A percentile compares a stretch with the other conserved stretches of the same genome.
phyloP scores from a whole-genome alignment of 2,113 vertebrate species.

The Paratilapia polleni region DNA sequence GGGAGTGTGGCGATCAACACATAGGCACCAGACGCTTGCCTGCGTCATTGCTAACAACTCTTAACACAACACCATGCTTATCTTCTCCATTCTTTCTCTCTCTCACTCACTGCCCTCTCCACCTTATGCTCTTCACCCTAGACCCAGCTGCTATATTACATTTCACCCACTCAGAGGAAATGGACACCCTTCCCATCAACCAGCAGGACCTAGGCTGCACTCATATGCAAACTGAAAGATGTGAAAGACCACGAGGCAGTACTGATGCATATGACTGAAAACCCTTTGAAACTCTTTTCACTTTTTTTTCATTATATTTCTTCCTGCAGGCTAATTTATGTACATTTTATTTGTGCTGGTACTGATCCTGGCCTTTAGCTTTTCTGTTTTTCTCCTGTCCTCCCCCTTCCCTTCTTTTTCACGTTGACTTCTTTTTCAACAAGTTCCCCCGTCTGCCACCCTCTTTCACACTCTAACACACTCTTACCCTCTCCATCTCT shows the following conservation, averaged over 20 bases:
- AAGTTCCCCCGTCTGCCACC: not conserved
- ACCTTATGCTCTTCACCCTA: slow-evolving; percentile 16
- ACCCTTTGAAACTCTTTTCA: not conserved
- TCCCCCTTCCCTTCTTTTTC: not conserved
- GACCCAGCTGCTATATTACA: slow-evolving; percentile 63
- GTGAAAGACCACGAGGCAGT: slow-evolving; percentile 57
- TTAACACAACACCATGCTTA: not conserved
- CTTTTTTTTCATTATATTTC: slow-evolving; percentile 16
- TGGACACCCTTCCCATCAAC: slow-evolving; percentile 63
- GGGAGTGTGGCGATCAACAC: slow-evolving; percentile 5
- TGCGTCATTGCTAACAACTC: slow-evolving; percentile 10
- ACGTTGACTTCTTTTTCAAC: not conserved
- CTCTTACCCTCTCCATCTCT: slow-evolving; percentile 10
- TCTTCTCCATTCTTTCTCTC: not conserved
- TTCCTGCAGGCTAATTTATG: slow-evolving; percentile 8
- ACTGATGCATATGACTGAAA: slow-evolving; percentile 46
- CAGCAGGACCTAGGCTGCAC: slow-evolving; percentile 43
- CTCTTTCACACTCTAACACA: not conserved
- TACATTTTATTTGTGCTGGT: slow-evolving; percentile 24
- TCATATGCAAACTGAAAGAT: slow-evolving; percentile 51
- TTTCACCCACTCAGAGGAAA: slow-evolving; percentile 79
- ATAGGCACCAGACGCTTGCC: not conserved
- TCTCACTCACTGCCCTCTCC: slow-evolving; percentile 12
- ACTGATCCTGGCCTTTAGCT: slow-evolving; percentile 42
- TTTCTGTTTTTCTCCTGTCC: slow-evolving; percentile 2